phyloP scores from a whole-genome alignment of 2,797 vertebrate genomes.

The Sciaenops ocellatus region DNA sequence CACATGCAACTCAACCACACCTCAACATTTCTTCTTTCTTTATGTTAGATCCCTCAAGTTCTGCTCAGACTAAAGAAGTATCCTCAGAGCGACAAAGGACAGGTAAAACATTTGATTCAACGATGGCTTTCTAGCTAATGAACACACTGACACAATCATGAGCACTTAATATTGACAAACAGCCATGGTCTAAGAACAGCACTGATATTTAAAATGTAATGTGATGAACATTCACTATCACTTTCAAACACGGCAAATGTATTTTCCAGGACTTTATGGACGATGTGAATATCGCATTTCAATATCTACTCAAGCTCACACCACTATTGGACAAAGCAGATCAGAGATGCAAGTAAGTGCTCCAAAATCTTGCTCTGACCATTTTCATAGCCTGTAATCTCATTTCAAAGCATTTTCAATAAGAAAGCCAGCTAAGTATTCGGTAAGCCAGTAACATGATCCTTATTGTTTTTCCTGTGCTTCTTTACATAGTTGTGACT shows the following conservation, averaged over 20 bases:
- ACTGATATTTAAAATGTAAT: neutral
- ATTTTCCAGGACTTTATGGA: conserved; percentile 93
- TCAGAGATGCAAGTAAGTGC: conserved; percentile 96
- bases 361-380: neutral
- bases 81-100: conserved; percentile 92
- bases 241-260: neutral
- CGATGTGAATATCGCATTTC: conserved; percentile 94
- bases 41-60: conserved; percentile 94
- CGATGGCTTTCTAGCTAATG: neutral
- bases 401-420: neutral
- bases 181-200: neutral
- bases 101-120: conserved; percentile 62
- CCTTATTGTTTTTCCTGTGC: neutral
- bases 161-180: neutral
- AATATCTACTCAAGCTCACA: conserved; percentile 95
- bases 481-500: conserved; percentile 90
- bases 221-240: neutral
- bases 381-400: neutral
- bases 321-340: conserved; percentile 97
- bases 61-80: conserved; percentile 96
- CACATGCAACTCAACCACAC: neutral
- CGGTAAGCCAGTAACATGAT: neutral
- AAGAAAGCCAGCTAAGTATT: neutral
- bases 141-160: neutral
- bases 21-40: conserved; percentile 12